Evolutionary conservation across 2,888 invertebrate species (phyloP).

Genomic region (Eueremaeus valkanovi): DNA sequence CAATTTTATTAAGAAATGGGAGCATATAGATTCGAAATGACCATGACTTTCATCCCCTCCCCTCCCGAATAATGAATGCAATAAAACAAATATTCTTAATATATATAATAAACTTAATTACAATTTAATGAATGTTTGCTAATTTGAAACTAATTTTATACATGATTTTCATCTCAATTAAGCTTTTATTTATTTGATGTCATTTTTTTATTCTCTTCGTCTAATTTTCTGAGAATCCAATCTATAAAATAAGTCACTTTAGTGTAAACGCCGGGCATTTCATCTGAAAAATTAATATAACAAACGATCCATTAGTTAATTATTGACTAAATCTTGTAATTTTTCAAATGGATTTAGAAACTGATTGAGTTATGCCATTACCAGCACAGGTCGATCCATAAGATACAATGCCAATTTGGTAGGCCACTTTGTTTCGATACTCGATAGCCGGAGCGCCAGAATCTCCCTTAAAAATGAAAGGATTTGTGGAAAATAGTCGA

Average conservation of each 20-base stretch:
- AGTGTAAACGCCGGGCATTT: constrained; percentile 36
- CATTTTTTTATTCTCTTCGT: not conserved
- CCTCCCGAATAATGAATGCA: too few relatives aligned
- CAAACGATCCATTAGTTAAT: not conserved
- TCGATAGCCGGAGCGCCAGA: constrained; percentile 43
- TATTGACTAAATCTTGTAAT: not conserved
- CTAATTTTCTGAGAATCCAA: constrained; percentile 25
- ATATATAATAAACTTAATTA: too few relatives aligned
- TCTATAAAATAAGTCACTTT: constrained; percentile 34
- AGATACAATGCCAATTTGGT: constrained; percentile 44
- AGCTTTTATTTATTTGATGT: not conserved
- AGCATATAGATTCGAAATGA: too few relatives aligned
- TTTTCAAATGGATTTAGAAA: not conserved
- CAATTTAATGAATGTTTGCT: too few relatives aligned
- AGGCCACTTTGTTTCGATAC: constrained; percentile 34
- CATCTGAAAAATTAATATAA: constrained; percentile 33
- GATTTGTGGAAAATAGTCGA: too few relatives aligned
- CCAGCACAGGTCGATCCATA: constrained; percentile 44
- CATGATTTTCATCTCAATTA: too few relatives aligned
- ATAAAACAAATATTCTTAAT: too few relatives aligned
- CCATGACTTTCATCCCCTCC: too few relatives aligned
- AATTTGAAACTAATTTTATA: too few relatives aligned
- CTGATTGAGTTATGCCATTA: not conserved
- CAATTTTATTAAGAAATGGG: too few relatives aligned
- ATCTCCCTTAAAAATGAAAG: constrained; percentile 17